Conservation (phyloP, 1,140 invertebrate species). For the Platyura marginata region DNA sequence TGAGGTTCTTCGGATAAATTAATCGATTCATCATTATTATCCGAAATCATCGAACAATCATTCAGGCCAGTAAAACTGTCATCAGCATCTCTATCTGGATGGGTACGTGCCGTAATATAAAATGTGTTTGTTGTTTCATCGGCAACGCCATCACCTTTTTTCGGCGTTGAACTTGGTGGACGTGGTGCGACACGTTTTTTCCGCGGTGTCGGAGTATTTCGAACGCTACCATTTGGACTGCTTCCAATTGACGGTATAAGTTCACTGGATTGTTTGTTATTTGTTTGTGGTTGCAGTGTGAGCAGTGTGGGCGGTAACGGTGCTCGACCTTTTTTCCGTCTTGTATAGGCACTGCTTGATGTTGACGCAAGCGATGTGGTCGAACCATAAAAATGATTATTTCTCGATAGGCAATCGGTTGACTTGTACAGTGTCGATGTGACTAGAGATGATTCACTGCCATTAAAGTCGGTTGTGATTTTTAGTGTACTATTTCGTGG, state of each 20-base stretch:
- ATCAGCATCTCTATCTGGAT: neutral
- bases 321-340: constrained; percentile 23
- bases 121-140: constrained; percentile 7
- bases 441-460: neutral
- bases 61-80: neutral
- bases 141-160: neutral
- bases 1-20: neutral
- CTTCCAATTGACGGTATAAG: constrained; percentile 17
- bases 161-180: constrained; percentile 27
- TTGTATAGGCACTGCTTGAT: constrained; percentile 7
- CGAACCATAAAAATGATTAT: constrained; percentile 10
- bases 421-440: neutral
- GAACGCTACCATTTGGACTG: constrained; percentile 20
- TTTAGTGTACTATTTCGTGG: neutral
- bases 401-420: constrained; percentile 6
- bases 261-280: constrained; percentile 2
- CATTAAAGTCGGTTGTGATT: neutral
- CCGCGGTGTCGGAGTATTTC: constrained; percentile 21
- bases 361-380: constrained; percentile 12
- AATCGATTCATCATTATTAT: neutral
- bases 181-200: constrained; percentile 52
- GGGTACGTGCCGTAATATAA: neutral
- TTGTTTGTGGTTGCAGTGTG: too few relatives aligned
- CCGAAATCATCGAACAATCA: neutral
- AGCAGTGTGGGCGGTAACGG: constrained; percentile 14